Evolutionary conservation across 2,888 invertebrate genomes (phyloP).

Genomic region (Oscheius onirici): DNA sequence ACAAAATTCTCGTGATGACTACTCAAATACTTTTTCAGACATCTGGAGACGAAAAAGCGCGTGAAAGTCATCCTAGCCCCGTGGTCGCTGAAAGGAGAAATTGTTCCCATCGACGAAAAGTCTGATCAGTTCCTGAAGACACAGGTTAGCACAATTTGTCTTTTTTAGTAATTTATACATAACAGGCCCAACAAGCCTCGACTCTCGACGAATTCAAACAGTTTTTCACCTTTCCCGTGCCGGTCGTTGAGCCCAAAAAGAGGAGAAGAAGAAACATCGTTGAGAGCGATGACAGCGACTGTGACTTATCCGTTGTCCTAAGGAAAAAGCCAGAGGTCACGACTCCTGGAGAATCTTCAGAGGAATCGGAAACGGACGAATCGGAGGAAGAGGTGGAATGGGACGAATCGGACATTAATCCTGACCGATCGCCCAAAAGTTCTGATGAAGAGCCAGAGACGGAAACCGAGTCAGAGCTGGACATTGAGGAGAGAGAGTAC

Average conservation of each 20-base stretch:
- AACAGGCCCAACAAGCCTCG: neutral
- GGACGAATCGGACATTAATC: neutral
- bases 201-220: conserved; percentile 44
- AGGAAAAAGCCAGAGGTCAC: conserved; percentile 27
- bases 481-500: conserved; percentile 26
- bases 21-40: too few species aligned
- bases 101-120: conserved; percentile 32
- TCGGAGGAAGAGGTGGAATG: neutral
- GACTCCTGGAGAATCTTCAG: too few species aligned
- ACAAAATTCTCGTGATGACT: too few species aligned
- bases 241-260: too few species aligned
- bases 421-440: too few species aligned
- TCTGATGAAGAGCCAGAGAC: conserved; percentile 17
- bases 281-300: conserved; percentile 9
- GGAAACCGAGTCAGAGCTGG: conserved; percentile 36
- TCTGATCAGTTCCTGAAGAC: too few species aligned
- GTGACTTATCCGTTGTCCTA: too few species aligned
- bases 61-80: conserved; percentile 59
- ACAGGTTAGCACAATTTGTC: too few species aligned
- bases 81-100: conserved; percentile 55
- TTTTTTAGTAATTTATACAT: neutral
- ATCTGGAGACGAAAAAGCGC: conserved; percentile 71
- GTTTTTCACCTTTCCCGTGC: conserved; percentile 21
- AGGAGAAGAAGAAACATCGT: neutral
- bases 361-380: too few species aligned